Evolutionary conservation across 2,797 vertebrate species (phyloP), one percentile per base, ranked within the genome.

Genomic region (Ispidina lecontei): DNA sequence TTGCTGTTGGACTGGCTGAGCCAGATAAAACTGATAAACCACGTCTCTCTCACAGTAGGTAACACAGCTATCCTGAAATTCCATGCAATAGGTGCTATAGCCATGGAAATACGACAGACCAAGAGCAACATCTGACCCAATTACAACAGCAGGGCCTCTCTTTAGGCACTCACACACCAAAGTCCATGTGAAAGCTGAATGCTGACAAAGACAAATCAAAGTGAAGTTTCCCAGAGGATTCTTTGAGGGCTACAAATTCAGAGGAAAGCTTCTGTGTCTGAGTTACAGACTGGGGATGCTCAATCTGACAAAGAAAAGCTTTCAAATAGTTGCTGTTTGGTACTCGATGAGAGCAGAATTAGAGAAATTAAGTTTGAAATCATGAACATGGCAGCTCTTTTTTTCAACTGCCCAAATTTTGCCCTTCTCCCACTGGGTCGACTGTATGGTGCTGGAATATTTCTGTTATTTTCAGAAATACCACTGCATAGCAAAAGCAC

Each of bases 311-410:
- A 37, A 74, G 51, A 67, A 23, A 52, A 70, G 4, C 49, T 83
- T 67, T 75, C 47, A 86, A 83, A 58, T 5, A 52, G 55, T 20
- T 79, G 12, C 10, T 47, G 10, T 78, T 65, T 41, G 4, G 21
- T 31, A 55, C 29, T 69, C 37, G 6, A 75, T 58, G 18, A 52
- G 31, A 80, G 44, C 3, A 84, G 39, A 77, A 74, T 39, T 28
- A 68, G 28, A 77, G 56, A 78, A 72, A 37, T 11, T 6, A 76
- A 52, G 4, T 69, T 46, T 60, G 9, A 78, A 75, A 73, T 44
- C 43, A 71, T 47, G 6, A 63, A 52, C 5, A 6, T 9, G 25
- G 22, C 0, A 0, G 7, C 8, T 65, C 9, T 4, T 59, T 78
- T 44, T 41, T 21, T n/a, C 14, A 55, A 17, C 26, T 44, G 33